A percentile compares a stretch with the other conserved stretches of the same genome.
phyloP scores from a whole-genome alignment of 1,140 invertebrate species.

The Drosophila hydei region DNA sequence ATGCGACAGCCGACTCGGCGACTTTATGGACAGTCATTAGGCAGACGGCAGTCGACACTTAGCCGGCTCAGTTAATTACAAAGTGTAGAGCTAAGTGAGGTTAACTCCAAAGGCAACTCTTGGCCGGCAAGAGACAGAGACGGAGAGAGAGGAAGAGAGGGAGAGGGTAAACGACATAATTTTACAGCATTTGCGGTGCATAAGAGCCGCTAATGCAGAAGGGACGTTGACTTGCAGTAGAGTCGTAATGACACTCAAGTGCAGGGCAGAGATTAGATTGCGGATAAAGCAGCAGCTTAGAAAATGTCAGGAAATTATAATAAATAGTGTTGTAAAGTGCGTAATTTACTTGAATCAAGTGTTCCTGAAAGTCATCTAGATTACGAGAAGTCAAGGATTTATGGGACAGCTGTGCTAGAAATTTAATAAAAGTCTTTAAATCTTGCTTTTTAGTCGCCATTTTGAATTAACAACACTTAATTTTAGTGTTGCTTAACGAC shows the following conservation, averaged over 20 bases:
- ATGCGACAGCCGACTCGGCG: slow-evolving; percentile 55
- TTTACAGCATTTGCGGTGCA: slow-evolving; percentile 74
- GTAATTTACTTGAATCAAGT: not conserved
- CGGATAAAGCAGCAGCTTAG: too few species aligned
- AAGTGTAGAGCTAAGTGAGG: slow-evolving; percentile 47
- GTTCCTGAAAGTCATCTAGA: too few species aligned
- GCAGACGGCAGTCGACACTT: slow-evolving; percentile 70
- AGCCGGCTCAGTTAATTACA: slow-evolving; percentile 72
- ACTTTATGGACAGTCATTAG: slow-evolving; percentile 79
- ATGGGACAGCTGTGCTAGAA: not conserved
- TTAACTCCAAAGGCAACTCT: slow-evolving; percentile 4
- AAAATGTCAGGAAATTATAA: not conserved
- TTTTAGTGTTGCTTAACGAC: not conserved
- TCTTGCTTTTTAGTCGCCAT: too few species aligned
- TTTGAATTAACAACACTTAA: not conserved
- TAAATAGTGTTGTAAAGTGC: slow-evolving; percentile 23
- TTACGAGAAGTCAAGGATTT: too few species aligned
- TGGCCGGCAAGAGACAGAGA: not conserved
- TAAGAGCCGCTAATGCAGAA: slow-evolving; percentile 56
- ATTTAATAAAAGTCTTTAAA: not conserved
- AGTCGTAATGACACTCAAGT: slow-evolving; percentile 22
- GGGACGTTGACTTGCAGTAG: slow-evolving; percentile 44
- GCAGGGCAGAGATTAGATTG: slow-evolving; percentile 32
- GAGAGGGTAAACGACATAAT: slow-evolving; percentile 54
- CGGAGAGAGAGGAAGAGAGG: not conserved